Conservation (phyloP, 2,888 invertebrate genomes). For the Lypha dubia region DNA sequence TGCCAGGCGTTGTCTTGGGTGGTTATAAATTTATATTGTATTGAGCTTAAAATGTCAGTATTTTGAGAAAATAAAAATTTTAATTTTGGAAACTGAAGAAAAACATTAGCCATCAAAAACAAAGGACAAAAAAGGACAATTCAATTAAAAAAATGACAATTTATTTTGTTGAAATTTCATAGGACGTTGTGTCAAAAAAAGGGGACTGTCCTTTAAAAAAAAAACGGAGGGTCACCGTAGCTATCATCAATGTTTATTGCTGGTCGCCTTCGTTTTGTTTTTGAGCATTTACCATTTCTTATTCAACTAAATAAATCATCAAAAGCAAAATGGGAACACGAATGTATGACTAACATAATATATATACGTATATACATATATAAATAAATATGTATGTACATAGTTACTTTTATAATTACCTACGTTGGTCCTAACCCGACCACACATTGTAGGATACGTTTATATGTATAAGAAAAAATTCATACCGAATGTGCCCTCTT, state of each 20-base stretch:
- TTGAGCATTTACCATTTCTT: slow-evolving; percentile 5
- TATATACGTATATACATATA: background rate
- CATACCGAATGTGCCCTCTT: slow-evolving; percentile 8
- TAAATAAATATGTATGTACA: background rate
- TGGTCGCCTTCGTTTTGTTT: slow-evolving; percentile 21
- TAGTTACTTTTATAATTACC: background rate
- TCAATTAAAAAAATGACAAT: too few relatives aligned
- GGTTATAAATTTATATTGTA: too few relatives aligned
- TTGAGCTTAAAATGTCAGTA: too few relatives aligned
- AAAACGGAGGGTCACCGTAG: too few relatives aligned
- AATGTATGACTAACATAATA: slow-evolving; percentile 5
- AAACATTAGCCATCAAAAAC: too few relatives aligned
- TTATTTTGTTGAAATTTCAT: too few relatives aligned
- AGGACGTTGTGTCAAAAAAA: too few relatives aligned
- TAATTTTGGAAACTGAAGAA: too few relatives aligned
- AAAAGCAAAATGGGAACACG: slow-evolving; percentile 17
- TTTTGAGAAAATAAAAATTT: too few relatives aligned
- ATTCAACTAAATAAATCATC: slow-evolving; percentile 11
- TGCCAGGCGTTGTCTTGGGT: too few relatives aligned
- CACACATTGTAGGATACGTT: slow-evolving; percentile 48
- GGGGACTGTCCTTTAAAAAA: too few relatives aligned
- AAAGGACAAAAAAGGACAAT: too few relatives aligned
- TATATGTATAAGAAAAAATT: slow-evolving; percentile 41
- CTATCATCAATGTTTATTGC: slow-evolving; percentile 16
- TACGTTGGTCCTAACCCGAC: slow-evolving; percentile 46